These are phyloP conservation scores for Cacoxenus indagator DNA, from an alignment of 2,888 invertebrate genomes.

Conservation along the genomic window DNA sequence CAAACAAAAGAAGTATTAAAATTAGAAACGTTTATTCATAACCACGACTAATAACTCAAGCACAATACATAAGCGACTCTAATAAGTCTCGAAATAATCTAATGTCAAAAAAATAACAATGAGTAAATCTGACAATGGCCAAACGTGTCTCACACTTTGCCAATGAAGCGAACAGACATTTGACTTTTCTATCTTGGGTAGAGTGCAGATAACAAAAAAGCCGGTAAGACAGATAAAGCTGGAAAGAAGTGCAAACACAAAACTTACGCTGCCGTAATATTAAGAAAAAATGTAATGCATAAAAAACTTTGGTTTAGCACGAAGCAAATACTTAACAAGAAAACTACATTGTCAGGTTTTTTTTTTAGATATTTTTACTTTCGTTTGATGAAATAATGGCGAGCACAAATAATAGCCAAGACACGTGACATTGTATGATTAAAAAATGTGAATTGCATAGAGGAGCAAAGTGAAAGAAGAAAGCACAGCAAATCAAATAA, in stretches of 20 bases:
- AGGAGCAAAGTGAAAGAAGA: background rate
- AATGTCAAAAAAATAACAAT: background rate
- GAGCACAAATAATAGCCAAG: background rate
- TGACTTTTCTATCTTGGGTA: background rate
- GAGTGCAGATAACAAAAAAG: background rate
- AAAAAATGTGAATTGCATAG: slow-evolving; percentile 1
- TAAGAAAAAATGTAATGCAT: background rate
- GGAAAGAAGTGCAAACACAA: slow-evolving; percentile 3
- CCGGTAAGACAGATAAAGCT: too few species aligned
- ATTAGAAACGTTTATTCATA: too few species aligned
- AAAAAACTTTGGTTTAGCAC: background rate
- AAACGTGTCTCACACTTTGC: slow-evolving; percentile 10
- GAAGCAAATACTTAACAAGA: background rate
- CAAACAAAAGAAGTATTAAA: too few species aligned
- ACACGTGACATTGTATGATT: background rate
- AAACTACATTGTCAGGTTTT: background rate
- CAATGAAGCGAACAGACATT: slow-evolving; percentile 12
- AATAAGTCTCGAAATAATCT: background rate
- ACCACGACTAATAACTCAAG: too few species aligned
- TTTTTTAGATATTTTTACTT: slow-evolving; percentile 12
- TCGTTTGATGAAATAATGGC: slow-evolving; percentile 16
- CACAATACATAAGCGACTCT: background rate
- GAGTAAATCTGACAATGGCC: background rate
- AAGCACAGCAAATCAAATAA: slow-evolving; percentile 26
- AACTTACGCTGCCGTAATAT: background rate